phyloP scores from a whole-genome alignment of 2,797 vertebrate genomes.

The Lepilemur septentrionalis region DNA sequence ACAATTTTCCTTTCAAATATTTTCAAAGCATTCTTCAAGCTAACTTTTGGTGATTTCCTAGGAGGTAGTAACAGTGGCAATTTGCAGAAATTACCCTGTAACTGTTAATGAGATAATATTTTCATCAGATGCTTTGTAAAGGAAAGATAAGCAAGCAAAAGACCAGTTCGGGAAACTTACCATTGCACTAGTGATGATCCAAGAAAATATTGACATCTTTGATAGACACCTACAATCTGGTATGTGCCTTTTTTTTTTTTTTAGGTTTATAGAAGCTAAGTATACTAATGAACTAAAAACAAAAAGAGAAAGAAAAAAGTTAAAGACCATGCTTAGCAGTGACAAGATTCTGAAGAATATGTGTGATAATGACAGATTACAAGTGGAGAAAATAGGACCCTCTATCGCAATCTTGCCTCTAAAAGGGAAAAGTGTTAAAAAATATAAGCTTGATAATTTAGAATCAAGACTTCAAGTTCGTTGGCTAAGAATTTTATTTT shows the following conservation, averaged over 20 bases:
- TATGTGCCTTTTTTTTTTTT: neutral
- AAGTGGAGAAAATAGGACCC: neutral
- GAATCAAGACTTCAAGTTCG: neutral
- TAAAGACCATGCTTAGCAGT: neutral
- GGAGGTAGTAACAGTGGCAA: neutral
- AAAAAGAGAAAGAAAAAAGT: conserved; percentile 13
- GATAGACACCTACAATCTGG: neutral
- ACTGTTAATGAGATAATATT: neutral
- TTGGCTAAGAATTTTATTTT: conserved; percentile 20
- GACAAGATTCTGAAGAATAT: neutral
- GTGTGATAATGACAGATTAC: neutral
- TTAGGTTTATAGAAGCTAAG: neutral
- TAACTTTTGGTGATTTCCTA: conserved; percentile 25
- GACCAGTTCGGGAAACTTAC: neutral
- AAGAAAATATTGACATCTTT: neutral
- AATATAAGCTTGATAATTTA: neutral
- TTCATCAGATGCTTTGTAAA: neutral
- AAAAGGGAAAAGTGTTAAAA: neutral
- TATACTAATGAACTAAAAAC: neutral
- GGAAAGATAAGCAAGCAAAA: neutral
- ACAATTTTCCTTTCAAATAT: neutral
- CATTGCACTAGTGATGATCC: neutral
- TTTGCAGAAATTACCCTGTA: neutral
- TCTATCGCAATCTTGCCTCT: neutral
- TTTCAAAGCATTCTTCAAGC: neutral